Evolutionary conservation across 1,140 invertebrate genomes (phyloP).

Genomic region (Formica selysi): DNA sequence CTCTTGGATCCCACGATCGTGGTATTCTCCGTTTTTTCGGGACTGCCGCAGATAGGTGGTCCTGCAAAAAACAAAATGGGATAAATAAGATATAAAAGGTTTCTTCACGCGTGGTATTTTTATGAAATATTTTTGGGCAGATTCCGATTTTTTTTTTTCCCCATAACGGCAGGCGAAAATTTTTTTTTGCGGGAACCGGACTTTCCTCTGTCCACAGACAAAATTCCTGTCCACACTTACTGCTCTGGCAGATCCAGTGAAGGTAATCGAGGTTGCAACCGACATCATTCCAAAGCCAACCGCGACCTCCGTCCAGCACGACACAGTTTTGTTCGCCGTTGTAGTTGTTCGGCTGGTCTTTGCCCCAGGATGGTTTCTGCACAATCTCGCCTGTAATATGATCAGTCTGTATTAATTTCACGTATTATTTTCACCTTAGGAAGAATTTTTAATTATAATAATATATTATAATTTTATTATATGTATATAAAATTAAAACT

Average conservation of each 20-base stretch:
- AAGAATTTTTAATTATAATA: background rate
- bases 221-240: conserved; percentile 87
- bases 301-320: conserved; percentile 94
- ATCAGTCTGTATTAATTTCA: background rate
- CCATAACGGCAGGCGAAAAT: background rate
- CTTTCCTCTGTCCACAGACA: conserved; percentile 10
- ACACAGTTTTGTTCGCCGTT: conserved; percentile 98
- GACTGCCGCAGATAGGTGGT: conserved; percentile 94
- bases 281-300: conserved; percentile 98
- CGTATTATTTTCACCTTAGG: background rate
- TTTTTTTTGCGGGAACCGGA: conserved; percentile 19
- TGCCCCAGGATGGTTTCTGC: conserved; percentile 94
- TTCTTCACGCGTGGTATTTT: background rate
- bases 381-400: conserved; percentile 90
- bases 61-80: conserved; percentile 84
- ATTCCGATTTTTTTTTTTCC: background rate
- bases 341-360: conserved; percentile 98
- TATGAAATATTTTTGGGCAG: background rate
- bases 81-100: background rate
- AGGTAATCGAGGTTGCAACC: conserved; percentile 97
- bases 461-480: background rate
- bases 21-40: conserved; percentile 94
- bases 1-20: conserved; percentile 92
- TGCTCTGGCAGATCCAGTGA: conserved; percentile 96
- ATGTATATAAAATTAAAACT: background rate